Base-by-base conservation (phyloP, 2,113 vertebrate species). In the Notechis scutatus region DNA sequence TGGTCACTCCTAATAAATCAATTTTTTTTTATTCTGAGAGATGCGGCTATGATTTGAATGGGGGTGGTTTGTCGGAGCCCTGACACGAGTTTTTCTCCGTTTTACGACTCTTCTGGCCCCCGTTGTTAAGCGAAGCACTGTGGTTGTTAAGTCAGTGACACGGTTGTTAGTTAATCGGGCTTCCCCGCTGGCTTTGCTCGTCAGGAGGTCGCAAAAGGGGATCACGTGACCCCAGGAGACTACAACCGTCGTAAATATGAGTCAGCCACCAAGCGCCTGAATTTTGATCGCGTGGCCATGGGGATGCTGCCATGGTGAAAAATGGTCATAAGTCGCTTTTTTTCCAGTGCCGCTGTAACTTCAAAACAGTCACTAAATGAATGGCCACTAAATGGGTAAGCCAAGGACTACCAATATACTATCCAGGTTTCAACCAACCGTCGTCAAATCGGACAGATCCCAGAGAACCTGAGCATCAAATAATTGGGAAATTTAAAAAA, bases 191-290 rank as follows among this genome's bases (percentile, higher is more conserved):
- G 10, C 10, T 64, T 64, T 29, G 26, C 23, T 24, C 2, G 8
- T 24, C 57, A 24, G 2, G 2, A 59, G 56, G 21, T 57, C 10
- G 1, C 24, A 26, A 61, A 61, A 61, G 59, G 24, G 24, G 59
- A 64, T 29, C 59, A 4, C 0, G 2, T 29, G 24, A 29, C 3
- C 1, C 59, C 10, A 11, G 26, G 61, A 64, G 26, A 29, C 26
- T 12, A 3, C 26, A 0, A 4, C 61, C 61, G 11, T 64, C 26
- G 0, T 64, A 64, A 64, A 14, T n/a, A 5, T 4, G 10, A n/a
- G 1, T 0, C 26, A 64, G 26, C 1, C 4, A 1, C 61, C 61
- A 64, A 64, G 61, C 26, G 0, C 5, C 4, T 3, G 0, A 14
- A n/a, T 14, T n/a, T 64, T 29, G 29, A 64, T 64, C 11, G 0